Base-by-base conservation (phyloP, 2,888 invertebrate genomes). In the Cantharis flavilabris region DNA sequence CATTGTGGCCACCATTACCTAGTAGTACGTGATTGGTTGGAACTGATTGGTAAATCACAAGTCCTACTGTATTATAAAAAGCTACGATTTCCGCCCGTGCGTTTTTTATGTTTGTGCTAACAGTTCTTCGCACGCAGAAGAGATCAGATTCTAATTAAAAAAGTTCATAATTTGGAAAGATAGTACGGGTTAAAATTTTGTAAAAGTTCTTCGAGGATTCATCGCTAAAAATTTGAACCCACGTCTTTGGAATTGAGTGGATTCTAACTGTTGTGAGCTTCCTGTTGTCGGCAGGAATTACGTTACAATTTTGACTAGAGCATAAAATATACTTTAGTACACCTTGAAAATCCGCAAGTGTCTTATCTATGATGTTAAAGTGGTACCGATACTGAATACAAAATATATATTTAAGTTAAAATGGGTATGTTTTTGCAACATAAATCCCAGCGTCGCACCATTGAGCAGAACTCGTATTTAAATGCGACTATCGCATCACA, bases 341-440 rank as follows among this genome's bases (percentile, higher is more conserved):
- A 84, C 86, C 84, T 83, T 81, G 81, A 83, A 85, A 84, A 82
- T 81, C 84, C 81, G 79, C 82, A 82, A 84, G 85, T 83, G 83
- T 83, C 82, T 85, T 85, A 86, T 87, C 86, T 85, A 83, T 82
- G 83, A 86, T 83, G 86, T 85, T 86, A 86, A 86, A 83, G 81
- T 83, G 81, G 84, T 82, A 85, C 85, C 76, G 83, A 85, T 84
- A 84, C 84, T 85, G 87, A 85, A 87, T 87, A 87, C 86, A 86
- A 87, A 67, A 87, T 86, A 85, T 84, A 85, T 85, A 84, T 83
- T 86, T 86, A 84, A 84, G 81, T 76, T 78, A 79, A 78, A 84
- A 83, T 81, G 80, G 79, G 80, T 83, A 81, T 83, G 83, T 84
- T 84, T 83, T 84, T 79, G 81, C 80, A 82, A 79, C 78, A 85